A percentile compares a stretch with the other conserved stretches of the same genome.
Evolutionary conservation across 1,140 invertebrate species (phyloP).

Genomic region (Saccostrea cuccullata): DNA sequence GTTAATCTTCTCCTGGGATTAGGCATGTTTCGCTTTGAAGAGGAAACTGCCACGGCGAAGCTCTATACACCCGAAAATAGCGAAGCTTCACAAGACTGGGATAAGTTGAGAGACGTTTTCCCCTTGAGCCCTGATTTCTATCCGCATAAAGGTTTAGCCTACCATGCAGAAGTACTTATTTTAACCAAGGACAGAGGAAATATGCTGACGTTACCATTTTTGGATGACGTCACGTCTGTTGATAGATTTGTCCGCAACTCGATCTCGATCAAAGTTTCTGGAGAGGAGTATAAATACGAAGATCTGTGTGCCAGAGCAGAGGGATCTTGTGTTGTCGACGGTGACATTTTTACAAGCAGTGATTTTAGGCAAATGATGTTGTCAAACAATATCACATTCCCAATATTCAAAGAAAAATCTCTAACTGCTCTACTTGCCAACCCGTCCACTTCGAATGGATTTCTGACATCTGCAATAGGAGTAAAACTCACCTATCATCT

Average conservation of each 20-base stretch:
- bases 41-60: conserved; percentile 33
- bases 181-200: conserved; percentile 34
- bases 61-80: conserved; percentile 44
- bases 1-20: conserved; percentile 42
- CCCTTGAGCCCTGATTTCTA: conserved; percentile 30
- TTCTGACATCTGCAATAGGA: conserved; percentile 29
- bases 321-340: conserved; percentile 20
- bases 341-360: conserved; percentile 38
- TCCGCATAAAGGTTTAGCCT: neutral
- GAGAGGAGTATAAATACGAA: neutral
- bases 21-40: conserved; percentile 38
- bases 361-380: conserved; percentile 4
- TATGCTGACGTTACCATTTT: conserved; percentile 8
- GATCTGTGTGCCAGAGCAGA: conserved; percentile 39
- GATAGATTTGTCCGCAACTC: neutral
- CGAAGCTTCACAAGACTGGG: conserved; percentile 40
- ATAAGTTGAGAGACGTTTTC: neutral
- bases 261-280: neutral
- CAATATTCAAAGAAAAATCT: neutral
- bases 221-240: neutral
- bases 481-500: conserved; percentile 48
- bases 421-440: conserved; percentile 26
- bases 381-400: conserved; percentile 41
- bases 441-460: conserved; percentile 7
- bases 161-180: conserved; percentile 37